Evolutionary conservation across 2,797 vertebrate species (phyloP).

Genomic region (Ara ararauna): DNA sequence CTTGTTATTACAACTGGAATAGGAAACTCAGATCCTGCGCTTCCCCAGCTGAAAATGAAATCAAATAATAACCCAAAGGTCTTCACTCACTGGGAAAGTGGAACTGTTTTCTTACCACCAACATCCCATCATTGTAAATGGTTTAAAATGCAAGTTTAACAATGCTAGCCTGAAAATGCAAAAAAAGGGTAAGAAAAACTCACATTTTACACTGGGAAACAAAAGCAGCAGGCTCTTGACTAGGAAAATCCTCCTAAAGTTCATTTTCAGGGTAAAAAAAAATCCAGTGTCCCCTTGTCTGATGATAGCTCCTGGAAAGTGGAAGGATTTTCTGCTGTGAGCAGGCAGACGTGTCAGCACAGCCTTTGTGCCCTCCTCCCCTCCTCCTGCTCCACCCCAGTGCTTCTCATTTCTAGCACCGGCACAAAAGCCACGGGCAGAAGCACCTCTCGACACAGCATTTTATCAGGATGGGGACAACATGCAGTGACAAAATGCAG

Average conservation of each 20-base stretch:
- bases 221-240: conserved; percentile 56
- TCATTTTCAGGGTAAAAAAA: conserved; percentile 56
- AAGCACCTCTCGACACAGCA: neutral
- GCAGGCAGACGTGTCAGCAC: neutral
- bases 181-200: neutral
- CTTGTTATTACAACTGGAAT: conserved; percentile 29
- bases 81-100: neutral
- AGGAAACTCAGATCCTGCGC: conserved; percentile 14
- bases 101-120: conserved; percentile 9
- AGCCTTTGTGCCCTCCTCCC: conserved; percentile 3
- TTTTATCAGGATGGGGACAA: neutral
- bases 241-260: conserved; percentile 44
- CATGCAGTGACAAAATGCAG: fast-evolving
- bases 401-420: conserved; percentile 18
- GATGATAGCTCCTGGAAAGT: neutral
- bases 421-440: neutral
- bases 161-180: neutral
- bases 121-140: conserved; percentile 1
- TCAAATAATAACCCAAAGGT: conserved; percentile 28
- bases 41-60: conserved; percentile 30
- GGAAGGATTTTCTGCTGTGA: neutral
- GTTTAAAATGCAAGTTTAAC: neutral
- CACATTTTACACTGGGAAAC: conserved; percentile 55
- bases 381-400: neutral
- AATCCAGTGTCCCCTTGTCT: neutral